A percentile compares a stretch with the other conserved stretches of the same genome.
Evolutionary conservation across 2,888 invertebrate species (phyloP).

Genomic region (Sympetrum striolatum): DNA sequence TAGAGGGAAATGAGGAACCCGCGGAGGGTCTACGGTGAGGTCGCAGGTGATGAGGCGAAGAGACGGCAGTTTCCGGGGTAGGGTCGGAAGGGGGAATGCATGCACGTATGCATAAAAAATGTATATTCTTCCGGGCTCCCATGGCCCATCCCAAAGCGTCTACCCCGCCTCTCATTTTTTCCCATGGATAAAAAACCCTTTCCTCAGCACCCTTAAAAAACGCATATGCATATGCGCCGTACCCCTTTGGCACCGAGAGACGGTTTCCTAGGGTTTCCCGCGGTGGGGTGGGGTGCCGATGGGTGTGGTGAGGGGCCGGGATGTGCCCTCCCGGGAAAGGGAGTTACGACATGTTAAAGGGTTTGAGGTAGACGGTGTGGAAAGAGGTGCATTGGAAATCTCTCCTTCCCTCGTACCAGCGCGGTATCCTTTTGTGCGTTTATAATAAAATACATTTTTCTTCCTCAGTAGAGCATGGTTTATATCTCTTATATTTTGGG

Average conservation of each 20-base stretch:
- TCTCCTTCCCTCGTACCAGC: background rate
- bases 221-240: slow-evolving; percentile 36
- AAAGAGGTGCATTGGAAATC: background rate
- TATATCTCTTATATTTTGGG: slow-evolving; percentile 58
- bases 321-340: background rate
- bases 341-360: background rate
- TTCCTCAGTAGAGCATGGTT: slow-evolving; percentile 63
- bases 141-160: background rate
- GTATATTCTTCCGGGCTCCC: slow-evolving; percentile 29
- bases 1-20: background rate
- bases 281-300: background rate
- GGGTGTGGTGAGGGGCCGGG: background rate
- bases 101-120: slow-evolving; percentile 37
- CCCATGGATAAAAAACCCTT: slow-evolving; percentile 13
- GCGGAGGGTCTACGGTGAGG: background rate
- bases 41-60: background rate
- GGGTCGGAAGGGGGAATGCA: background rate
- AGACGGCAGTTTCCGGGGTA: background rate
- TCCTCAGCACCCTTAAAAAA: slow-evolving; percentile 20
- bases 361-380: background rate
- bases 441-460: slow-evolving; percentile 62
- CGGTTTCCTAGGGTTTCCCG: background rate
- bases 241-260: slow-evolving; percentile 22
- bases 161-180: background rate
- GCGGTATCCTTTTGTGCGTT: slow-evolving; percentile 54